Evolutionary conservation across 2,113 vertebrate genomes (phyloP), one percentile per base, ranked within the genome.

Genomic region (Oenanthe melanoleuca): DNA sequence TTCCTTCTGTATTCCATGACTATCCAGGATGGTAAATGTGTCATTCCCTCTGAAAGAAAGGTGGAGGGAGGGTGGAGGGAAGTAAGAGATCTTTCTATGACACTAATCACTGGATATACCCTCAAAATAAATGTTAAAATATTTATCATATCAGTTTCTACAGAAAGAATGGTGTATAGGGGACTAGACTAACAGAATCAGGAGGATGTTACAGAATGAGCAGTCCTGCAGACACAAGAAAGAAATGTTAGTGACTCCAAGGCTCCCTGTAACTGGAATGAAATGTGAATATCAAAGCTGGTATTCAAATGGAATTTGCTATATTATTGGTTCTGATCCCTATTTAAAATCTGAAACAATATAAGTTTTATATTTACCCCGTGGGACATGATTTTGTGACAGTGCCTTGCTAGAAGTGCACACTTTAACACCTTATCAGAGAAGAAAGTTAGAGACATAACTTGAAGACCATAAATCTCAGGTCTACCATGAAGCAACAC

Each of bases 31-130:
- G 57, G 49, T 26, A 16, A 37, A 26, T 34, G 26, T 11, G 56
- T 14, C 1, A 0, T 34, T 8, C 31, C 11, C 11, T 72, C 24
- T 31, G 26, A 67, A 83, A 52, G 17, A 9, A 42, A 42, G 40
- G 40, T 42, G 6, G 4, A 1, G 6, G 2, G 7, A 6, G 0
- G 11, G 5, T 2, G 10, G 8, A 3, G 20, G 2, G 10, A 29
- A 34, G 3, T 24, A 26, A 44, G 8, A 3, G 12, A 49, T 49
- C 17, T 66, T 79, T 57, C 63, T 49, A 6, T 67, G 21, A n/a
- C 20, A 20, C 2, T 33, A 21, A 33, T 60, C 21, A 23, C 7
- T 61, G 23, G 14, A 64, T 60, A 34, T 15, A 52, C 18, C 15
- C 23, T 88, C 37, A 56, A 52, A 50, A 78, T 45, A 78, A 85